Percentiles rank a stretch among this genome's conserved stretches.
phyloP scores from a whole-genome alignment of 2,888 invertebrate genomes.

The Ennomos fuscantarius region DNA sequence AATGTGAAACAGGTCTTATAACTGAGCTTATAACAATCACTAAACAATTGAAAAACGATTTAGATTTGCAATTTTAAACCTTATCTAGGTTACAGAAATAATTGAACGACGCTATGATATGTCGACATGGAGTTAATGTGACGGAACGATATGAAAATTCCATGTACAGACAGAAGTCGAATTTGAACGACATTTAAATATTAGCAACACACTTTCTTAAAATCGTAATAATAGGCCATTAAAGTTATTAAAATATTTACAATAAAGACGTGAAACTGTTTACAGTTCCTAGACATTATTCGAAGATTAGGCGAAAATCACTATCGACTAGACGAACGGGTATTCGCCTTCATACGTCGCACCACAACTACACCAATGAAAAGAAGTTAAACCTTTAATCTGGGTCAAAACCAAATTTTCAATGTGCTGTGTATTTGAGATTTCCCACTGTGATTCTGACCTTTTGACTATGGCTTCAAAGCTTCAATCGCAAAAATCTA shows the following conservation, averaged over 20 bases:
- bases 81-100: too few species aligned
- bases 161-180: slow-evolving; percentile 61
- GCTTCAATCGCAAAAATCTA: too few species aligned
- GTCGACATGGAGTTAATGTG: slow-evolving; percentile 56
- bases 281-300: slow-evolving; percentile 76
- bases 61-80: too few species aligned
- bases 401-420: background rate
- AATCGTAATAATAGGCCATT: slow-evolving; percentile 79
- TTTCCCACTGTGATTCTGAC: too few species aligned
- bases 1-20: too few species aligned
- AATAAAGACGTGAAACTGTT: slow-evolving; percentile 77
- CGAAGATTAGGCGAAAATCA: slow-evolving; percentile 79
- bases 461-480: too few species aligned
- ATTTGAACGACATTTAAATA: slow-evolving; percentile 69
- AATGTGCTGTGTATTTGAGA: too few species aligned
- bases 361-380: slow-evolving; percentile 28
- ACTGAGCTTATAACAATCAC: too few species aligned
- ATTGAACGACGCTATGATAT: slow-evolving; percentile 39
- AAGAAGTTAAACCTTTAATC: background rate
- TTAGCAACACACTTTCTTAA: slow-evolving; percentile 77
- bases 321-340: slow-evolving; percentile 72
- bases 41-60: too few species aligned
- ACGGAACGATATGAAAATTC: slow-evolving; percentile 31
- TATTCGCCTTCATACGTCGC: slow-evolving; percentile 39
- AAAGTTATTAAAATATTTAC: slow-evolving; percentile 81